Percentiles rank a stretch among this genome's conserved stretches.
Conservation (phyloP, 2,113 vertebrate species). For the Colinus virginianus region DNA sequence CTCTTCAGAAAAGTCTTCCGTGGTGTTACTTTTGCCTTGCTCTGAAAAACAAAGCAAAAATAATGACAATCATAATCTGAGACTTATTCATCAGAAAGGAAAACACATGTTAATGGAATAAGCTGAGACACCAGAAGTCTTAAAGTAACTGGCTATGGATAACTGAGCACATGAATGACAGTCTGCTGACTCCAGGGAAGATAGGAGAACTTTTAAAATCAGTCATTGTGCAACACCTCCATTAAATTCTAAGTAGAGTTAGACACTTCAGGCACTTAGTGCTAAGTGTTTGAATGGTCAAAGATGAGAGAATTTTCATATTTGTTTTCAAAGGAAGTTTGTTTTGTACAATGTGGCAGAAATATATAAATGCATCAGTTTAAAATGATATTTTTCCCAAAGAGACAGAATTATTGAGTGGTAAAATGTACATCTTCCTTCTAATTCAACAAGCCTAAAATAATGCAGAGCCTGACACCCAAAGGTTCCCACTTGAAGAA, state of each 20-base stretch:
- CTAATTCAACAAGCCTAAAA: not conserved
- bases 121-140: not conserved
- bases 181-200: not conserved
- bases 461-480: conserved; percentile 32
- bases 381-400: not conserved
- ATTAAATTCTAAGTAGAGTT: not conserved
- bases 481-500: not conserved
- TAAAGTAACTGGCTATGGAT: not conserved
- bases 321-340: not conserved
- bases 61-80: not conserved
- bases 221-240: rapidly evolving
- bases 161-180: not conserved
- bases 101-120: not conserved
- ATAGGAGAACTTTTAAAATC: not conserved
- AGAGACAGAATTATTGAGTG: not conserved
- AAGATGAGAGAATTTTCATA: not conserved
- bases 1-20: conserved; percentile 52
- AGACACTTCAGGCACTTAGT: not conserved
- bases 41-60: not conserved
- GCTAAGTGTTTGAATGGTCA: not conserved
- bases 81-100: not conserved
- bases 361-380: not conserved
- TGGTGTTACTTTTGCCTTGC: not conserved
- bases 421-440: not conserved
- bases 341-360: not conserved